Base-by-base conservation (phyloP, 1,140 invertebrate species). In the Watersipora subatra region DNA sequence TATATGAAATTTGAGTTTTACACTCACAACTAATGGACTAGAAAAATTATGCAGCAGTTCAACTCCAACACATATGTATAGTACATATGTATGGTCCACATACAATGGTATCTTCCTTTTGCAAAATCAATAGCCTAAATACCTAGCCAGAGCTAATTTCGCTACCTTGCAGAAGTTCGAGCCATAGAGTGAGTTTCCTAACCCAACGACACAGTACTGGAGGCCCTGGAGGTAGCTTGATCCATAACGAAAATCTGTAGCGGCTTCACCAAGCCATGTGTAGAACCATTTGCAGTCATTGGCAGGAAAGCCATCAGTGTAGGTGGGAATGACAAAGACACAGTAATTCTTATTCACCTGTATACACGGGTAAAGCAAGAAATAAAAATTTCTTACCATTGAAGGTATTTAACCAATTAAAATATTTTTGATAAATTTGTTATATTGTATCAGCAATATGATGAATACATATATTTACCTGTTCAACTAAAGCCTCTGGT, bases 181-280 rank as follows among this genome's bases (percentile, higher is more conserved):
- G 59, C 71, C 72, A 72, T 86, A 86, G 1, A 76, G 57, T 12
- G 84, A 86, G 72, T 85, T 83, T 22, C 85, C 85, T 46, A 86
- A 72, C 24, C 84, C 85, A 77, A 86, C 84, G 1, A 86, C 81
- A 46, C 80, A 75, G 76, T 78, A 86, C 19, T 78, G 72, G 26
- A 86, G 55, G 27, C 79, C 78, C 55, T 76, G 75, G 20, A 86
- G 72, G 7, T 81, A 71, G 2, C 71, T 73, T 69, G 84, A 84
- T 22, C 82, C 78, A 24, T 85, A 77, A 59, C 85, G 72, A 70
- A 86, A 86, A 74, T 86, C 85, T 63, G 75, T 77, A 1, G 82
- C 75, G 26, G 80, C 72, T 64, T 86, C 85, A 67, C 81, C 67
- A 3, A 86, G 67, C 80, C 83, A 85, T 71, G 82, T 83, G 69